phyloP scores from a whole-genome alignment of 2,888 invertebrate genomes.

The Cordylochernes scorpioides region DNA sequence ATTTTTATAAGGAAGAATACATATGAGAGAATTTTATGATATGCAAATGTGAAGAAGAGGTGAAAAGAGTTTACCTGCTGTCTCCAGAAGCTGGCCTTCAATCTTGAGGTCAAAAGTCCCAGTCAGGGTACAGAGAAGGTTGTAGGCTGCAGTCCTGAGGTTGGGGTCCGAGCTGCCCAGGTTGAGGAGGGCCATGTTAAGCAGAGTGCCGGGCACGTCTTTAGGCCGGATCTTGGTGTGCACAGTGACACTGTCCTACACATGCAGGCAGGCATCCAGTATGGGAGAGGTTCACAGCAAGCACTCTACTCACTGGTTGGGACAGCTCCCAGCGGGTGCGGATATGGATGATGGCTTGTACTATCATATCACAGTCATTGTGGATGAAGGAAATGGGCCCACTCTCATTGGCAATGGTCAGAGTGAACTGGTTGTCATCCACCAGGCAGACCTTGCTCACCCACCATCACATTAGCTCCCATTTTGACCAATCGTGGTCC shows the following conservation, averaged over 20 bases:
- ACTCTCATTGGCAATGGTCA: constrained; percentile 81
- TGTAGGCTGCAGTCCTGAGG: constrained; percentile 81
- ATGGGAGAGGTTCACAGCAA: too few species aligned
- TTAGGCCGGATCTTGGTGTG: constrained; percentile 93
- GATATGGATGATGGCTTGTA: constrained; percentile 87
- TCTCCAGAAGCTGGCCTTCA: constrained; percentile 80
- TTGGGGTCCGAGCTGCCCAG: constrained; percentile 87
- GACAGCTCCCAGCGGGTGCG: constrained; percentile 87
- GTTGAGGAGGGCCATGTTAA: constrained; percentile 92
- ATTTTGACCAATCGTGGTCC: too few species aligned
- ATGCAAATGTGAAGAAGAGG: too few species aligned
- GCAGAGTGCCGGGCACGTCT: constrained; percentile 83
- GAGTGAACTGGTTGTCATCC: constrained; percentile 89
- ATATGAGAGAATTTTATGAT: too few species aligned
- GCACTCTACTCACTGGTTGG: constrained; percentile 41
- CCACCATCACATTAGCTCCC: too few species aligned
- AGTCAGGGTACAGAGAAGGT: constrained; percentile 77
- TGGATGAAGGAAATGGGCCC: constrained; percentile 89
- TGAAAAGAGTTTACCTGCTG: constrained; percentile 58
- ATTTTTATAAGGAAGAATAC: too few species aligned
- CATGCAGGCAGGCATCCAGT: too few species aligned
- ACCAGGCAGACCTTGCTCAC: constrained; percentile 24
- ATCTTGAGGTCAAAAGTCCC: constrained; percentile 92
- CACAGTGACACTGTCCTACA: constrained; percentile 65
- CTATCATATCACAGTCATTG: constrained; percentile 90